Conservation (phyloP, 2,113 vertebrate genomes). For the Capreolus pygargus region DNA sequence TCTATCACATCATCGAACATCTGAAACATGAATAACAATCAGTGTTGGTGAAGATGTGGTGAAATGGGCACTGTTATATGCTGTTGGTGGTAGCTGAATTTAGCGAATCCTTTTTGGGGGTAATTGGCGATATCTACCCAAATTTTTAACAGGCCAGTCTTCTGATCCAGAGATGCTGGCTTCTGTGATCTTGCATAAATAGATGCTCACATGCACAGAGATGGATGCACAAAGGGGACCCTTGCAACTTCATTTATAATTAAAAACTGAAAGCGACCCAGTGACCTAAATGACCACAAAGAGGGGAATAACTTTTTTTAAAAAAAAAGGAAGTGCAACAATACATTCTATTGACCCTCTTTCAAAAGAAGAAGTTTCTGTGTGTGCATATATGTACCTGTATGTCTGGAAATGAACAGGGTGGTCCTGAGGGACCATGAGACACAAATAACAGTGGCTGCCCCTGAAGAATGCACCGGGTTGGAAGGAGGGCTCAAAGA, state of each 20-base stretch:
- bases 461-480: background rate
- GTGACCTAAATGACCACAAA: background rate
- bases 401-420: background rate
- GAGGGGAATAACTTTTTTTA: background rate
- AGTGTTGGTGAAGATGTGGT: background rate
- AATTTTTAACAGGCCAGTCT: background rate
- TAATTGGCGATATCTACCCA: background rate
- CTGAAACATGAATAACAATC: background rate
- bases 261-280: background rate
- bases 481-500: background rate
- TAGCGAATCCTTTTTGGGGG: background rate
- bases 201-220: background rate
- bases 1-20: background rate
- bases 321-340: background rate
- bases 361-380: background rate
- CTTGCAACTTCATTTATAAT: background rate
- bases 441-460: background rate
- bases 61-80: background rate
- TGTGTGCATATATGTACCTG: accelerated
- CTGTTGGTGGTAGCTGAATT: background rate
- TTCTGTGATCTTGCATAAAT: background rate
- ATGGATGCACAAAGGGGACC: background rate
- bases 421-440: background rate
- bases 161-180: background rate
- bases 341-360: background rate